Conservation (phyloP, 2,797 vertebrate genomes). For the Peromyscus eremicus region DNA sequence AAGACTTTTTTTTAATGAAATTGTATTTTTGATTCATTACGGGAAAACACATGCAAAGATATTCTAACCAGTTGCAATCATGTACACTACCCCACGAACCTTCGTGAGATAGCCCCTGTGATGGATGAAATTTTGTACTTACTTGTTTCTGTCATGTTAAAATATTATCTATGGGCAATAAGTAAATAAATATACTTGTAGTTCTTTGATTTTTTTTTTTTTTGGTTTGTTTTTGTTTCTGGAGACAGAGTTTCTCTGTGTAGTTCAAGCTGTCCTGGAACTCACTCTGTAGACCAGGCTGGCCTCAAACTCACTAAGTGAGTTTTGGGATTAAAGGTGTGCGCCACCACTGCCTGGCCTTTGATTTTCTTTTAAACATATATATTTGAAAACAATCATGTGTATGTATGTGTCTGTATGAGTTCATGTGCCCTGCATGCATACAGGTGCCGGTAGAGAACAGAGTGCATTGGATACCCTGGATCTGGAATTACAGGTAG, state of each 20-base stretch:
- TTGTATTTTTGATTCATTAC: not conserved
- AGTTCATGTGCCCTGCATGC: not conserved
- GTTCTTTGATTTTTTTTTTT: not conserved
- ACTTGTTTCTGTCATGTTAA: not conserved
- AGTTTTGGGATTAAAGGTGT: not conserved
- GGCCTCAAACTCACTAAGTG: not conserved
- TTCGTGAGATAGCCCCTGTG: not conserved
- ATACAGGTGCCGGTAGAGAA: not conserved
- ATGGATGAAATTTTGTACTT: not conserved
- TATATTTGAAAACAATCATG: not conserved
- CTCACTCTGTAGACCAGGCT: not conserved
- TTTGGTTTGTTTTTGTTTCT: not conserved
- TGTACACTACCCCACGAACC: accelerated
- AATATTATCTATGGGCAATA: not conserved
- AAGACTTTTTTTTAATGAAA: not conserved
- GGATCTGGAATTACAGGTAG: not conserved
- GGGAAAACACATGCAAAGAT: not conserved
- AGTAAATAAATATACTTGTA: not conserved
- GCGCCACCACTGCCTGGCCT: too few relatives aligned
- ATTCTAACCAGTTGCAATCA: not conserved
- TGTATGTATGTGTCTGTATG: not conserved
- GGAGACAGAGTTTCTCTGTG: not conserved
- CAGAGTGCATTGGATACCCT: not conserved
- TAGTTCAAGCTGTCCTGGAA: not conserved
- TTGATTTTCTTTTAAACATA: not conserved